Evolutionary conservation across 2,888 invertebrate genomes (phyloP).

Genomic region (Heliconius charithonia): DNA sequence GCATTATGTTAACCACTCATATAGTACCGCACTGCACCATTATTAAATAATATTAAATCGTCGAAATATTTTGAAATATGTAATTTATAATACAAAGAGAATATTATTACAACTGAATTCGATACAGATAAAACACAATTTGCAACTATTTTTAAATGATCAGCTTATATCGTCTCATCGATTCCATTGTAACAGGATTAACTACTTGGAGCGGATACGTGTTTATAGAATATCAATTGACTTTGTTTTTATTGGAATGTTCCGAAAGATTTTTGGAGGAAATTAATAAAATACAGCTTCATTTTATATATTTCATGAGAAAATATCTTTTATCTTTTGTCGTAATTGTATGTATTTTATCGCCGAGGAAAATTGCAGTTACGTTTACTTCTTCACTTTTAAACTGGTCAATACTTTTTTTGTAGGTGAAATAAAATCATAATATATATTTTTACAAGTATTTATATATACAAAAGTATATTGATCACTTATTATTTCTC

Average conservation of each 20-base stretch:
- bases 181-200: conserved; percentile 75
- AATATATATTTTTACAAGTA: background rate
- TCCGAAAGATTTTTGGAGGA: conserved; percentile 38
- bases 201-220: conserved; percentile 72
- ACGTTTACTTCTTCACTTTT: background rate
- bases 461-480: background rate
- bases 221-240: conserved; percentile 72
- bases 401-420: background rate
- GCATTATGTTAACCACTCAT: background rate
- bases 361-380: background rate
- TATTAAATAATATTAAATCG: background rate
- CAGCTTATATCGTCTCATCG: conserved; percentile 77
- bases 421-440: background rate
- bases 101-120: conserved; percentile 19
- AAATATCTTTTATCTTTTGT: conserved; percentile 12
- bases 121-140: conserved; percentile 48
- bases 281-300: conserved; percentile 31
- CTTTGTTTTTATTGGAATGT: conserved; percentile 54
- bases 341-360: conserved; percentile 18
- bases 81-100: conserved; percentile 20
- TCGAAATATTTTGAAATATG: background rate
- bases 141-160: conserved; percentile 71
- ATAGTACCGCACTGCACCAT: conserved; percentile 6
- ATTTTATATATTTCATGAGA: conserved; percentile 27
- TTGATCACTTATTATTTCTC: background rate